These are phyloP conservation scores for Conus betulinus DNA, from an alignment of 1,140 invertebrate genomes.

Conservation along the genomic window DNA sequence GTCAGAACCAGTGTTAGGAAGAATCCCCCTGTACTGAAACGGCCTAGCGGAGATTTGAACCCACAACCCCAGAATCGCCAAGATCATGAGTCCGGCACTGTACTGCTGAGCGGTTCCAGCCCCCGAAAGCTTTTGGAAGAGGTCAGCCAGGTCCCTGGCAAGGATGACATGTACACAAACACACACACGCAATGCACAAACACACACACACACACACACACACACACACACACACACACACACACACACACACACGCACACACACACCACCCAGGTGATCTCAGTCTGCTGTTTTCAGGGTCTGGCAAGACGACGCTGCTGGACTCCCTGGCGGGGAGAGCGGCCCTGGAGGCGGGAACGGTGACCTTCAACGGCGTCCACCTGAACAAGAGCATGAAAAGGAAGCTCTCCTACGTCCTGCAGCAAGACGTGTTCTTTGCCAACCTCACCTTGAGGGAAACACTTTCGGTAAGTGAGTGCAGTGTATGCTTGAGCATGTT, in stretches of 20 bases:
- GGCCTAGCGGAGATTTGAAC: no score
- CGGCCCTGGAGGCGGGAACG: slow-evolving; percentile 81
- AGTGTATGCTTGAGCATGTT: neutral
- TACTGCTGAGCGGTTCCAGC: no score
- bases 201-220: neutral
- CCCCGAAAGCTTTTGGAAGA: no score
- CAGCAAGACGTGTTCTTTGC: slow-evolving; percentile 91
- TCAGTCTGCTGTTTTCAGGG: slow-evolving; percentile 73
- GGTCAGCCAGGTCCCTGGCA: no score
- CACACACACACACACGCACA: neutral
- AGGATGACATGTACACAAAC: no score
- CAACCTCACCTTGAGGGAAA: slow-evolving; percentile 87
- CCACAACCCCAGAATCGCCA: no score
- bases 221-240: neutral
- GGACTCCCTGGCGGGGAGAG: slow-evolving; percentile 84
- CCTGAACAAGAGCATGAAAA: slow-evolving; percentile 85
- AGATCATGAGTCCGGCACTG: no score
- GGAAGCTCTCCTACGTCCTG: slow-evolving; percentile 89
- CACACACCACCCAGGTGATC: neutral
- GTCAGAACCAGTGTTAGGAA: no score
- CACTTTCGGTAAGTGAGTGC: slow-evolving; percentile 81
- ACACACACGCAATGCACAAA: neutral
- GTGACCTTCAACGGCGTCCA: slow-evolving; percentile 86
- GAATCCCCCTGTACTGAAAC: no score
- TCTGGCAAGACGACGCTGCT: slow-evolving; percentile 90